These are phyloP conservation scores for Lanius ludovicianus DNA, from an alignment of 2,113 vertebrate genomes.

Conservation along the genomic window DNA sequence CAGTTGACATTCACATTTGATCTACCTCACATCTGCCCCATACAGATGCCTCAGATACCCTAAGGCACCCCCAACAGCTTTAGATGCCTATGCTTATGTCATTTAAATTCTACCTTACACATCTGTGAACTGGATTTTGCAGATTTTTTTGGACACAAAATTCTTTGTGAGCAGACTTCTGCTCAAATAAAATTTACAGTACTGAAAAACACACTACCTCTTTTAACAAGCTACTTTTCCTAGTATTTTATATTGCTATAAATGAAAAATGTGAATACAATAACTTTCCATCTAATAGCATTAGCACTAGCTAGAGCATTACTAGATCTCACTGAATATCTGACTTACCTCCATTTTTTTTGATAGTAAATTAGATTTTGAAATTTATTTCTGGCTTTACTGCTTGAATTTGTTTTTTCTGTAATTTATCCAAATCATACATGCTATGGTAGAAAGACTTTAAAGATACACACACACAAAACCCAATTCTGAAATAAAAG, in stretches of 20 bases:
- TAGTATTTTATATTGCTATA: not conserved
- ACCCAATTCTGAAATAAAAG: not conserved
- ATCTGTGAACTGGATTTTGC: not conserved
- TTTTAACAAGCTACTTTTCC: not conserved
- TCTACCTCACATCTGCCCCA: not conserved
- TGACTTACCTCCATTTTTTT: not conserved
- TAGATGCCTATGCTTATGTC: not conserved
- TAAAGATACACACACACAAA: not conserved
- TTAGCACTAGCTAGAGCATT: not conserved
- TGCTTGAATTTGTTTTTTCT: not conserved
- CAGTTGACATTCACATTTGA: not conserved
- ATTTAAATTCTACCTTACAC: not conserved
- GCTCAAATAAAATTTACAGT: not conserved
- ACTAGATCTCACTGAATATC: not conserved
- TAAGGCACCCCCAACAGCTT: not conserved
- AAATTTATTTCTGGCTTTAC: not conserved
- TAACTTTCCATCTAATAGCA: not conserved
- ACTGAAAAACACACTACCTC: not conserved
- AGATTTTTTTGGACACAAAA: not conserved
- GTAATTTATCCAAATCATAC: not conserved
- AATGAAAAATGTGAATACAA: not conserved
- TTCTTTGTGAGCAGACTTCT: not conserved
- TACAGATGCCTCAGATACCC: not conserved
- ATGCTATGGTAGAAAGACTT: not conserved
- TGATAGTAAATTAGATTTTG: not conserved